Percentiles rank a stretch among this genome's conserved stretches.
phyloP scores from a whole-genome alignment of 2,113 vertebrate species.

The Sakesphorus luctuosus region DNA sequence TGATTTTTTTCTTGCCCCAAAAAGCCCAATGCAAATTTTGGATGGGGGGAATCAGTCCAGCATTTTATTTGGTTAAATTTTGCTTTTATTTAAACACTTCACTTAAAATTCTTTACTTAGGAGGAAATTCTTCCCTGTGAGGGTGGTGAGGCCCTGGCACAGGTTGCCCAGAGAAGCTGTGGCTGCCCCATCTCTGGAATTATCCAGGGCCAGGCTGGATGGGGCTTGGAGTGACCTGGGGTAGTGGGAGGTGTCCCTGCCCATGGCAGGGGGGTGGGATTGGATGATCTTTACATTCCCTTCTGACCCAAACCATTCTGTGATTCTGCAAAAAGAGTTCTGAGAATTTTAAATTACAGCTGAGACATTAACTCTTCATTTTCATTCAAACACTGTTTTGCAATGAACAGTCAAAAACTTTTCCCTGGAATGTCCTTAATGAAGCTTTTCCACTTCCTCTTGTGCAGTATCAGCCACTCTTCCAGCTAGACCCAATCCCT shows the following conservation, averaged over 20 bases:
- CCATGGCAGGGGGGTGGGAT: accelerated
- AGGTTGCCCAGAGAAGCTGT: not conserved
- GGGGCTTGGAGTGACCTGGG: accelerated
- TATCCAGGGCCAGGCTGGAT: accelerated
- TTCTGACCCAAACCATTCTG: not conserved
- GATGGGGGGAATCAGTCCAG: accelerated
- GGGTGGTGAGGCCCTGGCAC: accelerated
- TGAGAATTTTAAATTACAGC: not conserved
- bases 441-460: not conserved
- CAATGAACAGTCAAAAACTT: not conserved
- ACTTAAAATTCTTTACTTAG: not conserved
- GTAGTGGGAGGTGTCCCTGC: not conserved
- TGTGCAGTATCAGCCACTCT: not conserved
- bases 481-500: not conserved
- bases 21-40: not conserved
- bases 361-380: not conserved
- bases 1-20: not conserved
- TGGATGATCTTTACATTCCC: not conserved
- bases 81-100: not conserved
- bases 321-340: not conserved
- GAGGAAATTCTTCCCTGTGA: not conserved
- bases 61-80: not conserved
- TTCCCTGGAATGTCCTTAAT: not conserved
- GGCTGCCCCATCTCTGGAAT: not conserved
- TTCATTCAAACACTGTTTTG: not conserved